These are phyloP conservation scores for Montipora sp. DNA, from an alignment of 64 coral and sea anemone genomes.

Conservation along the genomic window DNA sequence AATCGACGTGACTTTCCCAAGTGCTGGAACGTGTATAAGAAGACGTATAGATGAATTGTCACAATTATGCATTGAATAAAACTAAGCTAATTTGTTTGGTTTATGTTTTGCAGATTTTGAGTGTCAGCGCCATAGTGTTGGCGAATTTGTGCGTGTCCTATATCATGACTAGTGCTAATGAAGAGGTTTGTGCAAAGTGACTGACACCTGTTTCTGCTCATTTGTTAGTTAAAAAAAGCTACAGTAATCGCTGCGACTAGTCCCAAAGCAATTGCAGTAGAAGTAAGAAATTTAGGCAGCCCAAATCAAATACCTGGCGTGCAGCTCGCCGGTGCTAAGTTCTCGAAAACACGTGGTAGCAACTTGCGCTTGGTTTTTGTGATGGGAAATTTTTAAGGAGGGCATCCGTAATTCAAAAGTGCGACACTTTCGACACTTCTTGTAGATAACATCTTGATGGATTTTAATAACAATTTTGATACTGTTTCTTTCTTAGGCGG, in stretches of 20 bases:
- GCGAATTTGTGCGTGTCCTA: constrained; percentile 99
- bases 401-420: too few relatives aligned
- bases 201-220: background rate
- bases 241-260: too few relatives aligned
- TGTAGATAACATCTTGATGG: background rate
- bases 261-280: too few relatives aligned
- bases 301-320: too few relatives aligned
- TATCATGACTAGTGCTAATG: constrained; percentile 98
- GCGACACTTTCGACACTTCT: too few relatives aligned
- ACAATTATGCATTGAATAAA: background rate
- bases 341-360: too few relatives aligned
- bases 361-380: too few relatives aligned
- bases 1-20: too few relatives aligned
- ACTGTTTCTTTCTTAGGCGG: constrained; percentile 65
- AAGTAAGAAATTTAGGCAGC: too few relatives aligned
- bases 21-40: too few relatives aligned
- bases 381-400: too few relatives aligned
- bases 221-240: background rate
- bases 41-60: background rate
- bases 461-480: background rate
- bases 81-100: background rate
- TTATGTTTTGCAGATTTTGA: constrained; percentile 85
- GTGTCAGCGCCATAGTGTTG: constrained; percentile 95
- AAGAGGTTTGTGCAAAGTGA: constrained; percentile 71
- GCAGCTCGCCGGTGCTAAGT: too few relatives aligned